A percentile compares a stretch with the other conserved stretches of the same genome.
phyloP scores from a whole-genome alignment of 2,797 vertebrate species.

The Darevskia nairensis region DNA sequence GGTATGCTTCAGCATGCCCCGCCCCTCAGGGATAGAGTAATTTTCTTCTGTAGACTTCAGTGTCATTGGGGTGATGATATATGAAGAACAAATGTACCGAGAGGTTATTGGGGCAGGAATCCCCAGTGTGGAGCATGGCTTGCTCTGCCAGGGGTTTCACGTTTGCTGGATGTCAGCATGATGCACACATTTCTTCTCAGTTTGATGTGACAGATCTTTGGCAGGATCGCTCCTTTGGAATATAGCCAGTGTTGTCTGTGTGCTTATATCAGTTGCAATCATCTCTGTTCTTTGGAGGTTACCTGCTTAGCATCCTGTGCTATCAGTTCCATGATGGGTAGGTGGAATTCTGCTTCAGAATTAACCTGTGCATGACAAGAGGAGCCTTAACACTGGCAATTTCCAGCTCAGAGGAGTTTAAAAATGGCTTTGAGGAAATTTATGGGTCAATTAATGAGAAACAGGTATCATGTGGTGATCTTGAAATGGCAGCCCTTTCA shows the following conservation, averaged over 20 bases:
- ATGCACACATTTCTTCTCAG: neutral
- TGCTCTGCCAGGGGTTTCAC: neutral
- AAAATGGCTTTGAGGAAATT: neutral
- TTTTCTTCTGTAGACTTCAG: neutral
- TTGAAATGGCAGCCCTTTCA: conserved; percentile 6
- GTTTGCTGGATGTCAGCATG: neutral
- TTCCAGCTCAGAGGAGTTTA: neutral
- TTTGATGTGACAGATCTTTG: conserved; percentile 18
- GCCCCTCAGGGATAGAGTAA: neutral
- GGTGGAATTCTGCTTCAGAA: neutral
- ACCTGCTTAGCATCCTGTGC: neutral
- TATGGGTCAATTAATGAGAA: neutral
- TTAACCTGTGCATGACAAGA: neutral
- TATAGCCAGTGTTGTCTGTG: neutral
- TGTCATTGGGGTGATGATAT: neutral
- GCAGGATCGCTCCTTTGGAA: neutral
- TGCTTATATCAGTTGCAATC: neutral
- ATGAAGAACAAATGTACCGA: neutral
- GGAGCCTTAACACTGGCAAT: neutral
- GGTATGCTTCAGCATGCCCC: neutral
- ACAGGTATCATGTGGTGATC: neutral
- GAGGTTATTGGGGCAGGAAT: conserved; percentile 5
- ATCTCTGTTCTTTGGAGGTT: neutral
- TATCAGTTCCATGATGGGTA: neutral
- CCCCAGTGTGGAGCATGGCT: neutral